Base-by-base conservation (phyloP, 2,113 vertebrate genomes). In the Coturnix japonica region DNA sequence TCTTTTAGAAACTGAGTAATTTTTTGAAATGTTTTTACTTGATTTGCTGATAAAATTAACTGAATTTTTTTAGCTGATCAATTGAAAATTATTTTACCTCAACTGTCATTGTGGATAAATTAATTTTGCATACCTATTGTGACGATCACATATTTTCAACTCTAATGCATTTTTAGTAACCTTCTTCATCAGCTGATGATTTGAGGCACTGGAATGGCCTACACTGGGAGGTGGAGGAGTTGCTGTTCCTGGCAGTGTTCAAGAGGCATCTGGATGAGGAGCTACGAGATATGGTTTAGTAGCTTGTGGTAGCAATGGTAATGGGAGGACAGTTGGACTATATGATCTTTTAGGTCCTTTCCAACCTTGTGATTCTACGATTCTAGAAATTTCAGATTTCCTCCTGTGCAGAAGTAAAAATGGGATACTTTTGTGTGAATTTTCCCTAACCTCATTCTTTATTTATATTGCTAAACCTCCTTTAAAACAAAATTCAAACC, bases 91-190 rank as follows among this genome's bases (percentile, higher is more conserved):
- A 85, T 91, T 96, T 94, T 91, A 87, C 63, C 91, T 97, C 94
- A 95, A 92, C 90, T 96, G 93, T 93, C 94, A 95, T 80, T 91
- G 63, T 94, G 92, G 93, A 97, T 96, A 96, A 96, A 97, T 97
- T 97, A 95, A 96, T 97, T 97, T 96, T 95, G 90, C 95, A 90
- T 93, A 96, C 93, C 91, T 97, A 83, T 96, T 97, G 93, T 89
- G 91, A 97, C 97, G 97, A 97, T 96, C 97, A 97, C 70, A 94
- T 81, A 95, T 96, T 97, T 97, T 96, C 89, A 97, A 90, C 47
- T 81, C 92, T 97, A 97, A 98, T 97, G 78, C 67, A 98, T 97
- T 98, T 97, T 98, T 97, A 98, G 98, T 97, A 97, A 94, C 91
- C 91, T 97, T 89, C 81, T 93, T 96, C 85, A 94, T 96, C 95